Evolutionary conservation across 2,797 vertebrate genomes (phyloP).

Genomic region (Brachyrhaphis roseni): DNA sequence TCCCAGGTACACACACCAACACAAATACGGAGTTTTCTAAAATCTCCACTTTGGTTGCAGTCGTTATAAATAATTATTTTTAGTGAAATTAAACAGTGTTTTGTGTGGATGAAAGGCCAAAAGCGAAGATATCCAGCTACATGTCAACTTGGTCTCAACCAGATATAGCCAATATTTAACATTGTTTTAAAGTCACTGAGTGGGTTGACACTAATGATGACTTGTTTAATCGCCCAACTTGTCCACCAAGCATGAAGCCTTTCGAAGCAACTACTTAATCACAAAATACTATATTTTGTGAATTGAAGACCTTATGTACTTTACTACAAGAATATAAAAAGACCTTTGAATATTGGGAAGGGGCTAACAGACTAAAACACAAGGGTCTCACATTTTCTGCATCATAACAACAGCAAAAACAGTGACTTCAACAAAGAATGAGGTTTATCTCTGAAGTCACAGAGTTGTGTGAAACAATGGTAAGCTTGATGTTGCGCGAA

Average conservation of each 20-base stretch:
- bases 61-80: too few relatives aligned
- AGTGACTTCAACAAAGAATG: conserved; percentile 55
- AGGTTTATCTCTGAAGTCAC: conserved; percentile 70
- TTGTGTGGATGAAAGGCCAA: too few relatives aligned
- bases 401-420: conserved; percentile 46
- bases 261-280: not conserved
- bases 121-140: too few relatives aligned
- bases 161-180: not conserved
- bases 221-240: not conserved
- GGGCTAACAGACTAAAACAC: conserved; percentile 41
- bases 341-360: not conserved
- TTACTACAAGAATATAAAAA: conserved; percentile 26
- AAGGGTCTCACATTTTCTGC: conserved; percentile 43
- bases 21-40: too few relatives aligned
- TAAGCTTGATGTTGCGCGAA: conserved; percentile 69
- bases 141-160: too few relatives aligned
- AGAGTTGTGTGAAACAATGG: conserved; percentile 74
- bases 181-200: not conserved
- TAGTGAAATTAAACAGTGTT: too few relatives aligned
- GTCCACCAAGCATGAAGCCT: not conserved
- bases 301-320: conserved; percentile 15
- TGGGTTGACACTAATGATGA: not conserved
- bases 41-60: too few relatives aligned
- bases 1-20: too few relatives aligned
- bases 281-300: not conserved